Evolutionary conservation across 2,888 invertebrate species (phyloP).

Genomic region (Epirrhoe tristata): DNA sequence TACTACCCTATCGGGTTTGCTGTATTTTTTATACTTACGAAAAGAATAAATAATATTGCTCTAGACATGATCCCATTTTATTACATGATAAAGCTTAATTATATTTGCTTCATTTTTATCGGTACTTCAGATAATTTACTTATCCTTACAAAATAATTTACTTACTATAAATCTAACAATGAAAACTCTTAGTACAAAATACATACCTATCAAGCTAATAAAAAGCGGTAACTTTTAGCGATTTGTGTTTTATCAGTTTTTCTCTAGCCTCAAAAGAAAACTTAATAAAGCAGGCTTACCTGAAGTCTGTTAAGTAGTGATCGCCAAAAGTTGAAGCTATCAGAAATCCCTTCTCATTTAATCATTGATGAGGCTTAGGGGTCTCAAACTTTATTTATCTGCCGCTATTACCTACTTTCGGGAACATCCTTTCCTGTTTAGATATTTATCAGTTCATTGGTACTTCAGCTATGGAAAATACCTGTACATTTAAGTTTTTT

Average conservation of each 20-base stretch:
- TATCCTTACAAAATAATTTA: too few relatives aligned
- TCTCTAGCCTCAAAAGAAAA: constrained; percentile 21
- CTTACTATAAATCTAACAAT: neutral
- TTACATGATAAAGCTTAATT: neutral
- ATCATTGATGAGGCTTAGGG: constrained; percentile 40
- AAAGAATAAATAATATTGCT: neutral
- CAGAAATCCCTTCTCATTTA: constrained; percentile 40
- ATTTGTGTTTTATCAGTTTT: constrained; percentile 17
- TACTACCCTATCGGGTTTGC: neutral
- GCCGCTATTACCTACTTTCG: constrained; percentile 38
- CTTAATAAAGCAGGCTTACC: constrained; percentile 37
- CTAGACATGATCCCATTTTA: neutral
- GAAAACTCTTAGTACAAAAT: too few relatives aligned
- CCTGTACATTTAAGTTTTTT: neutral
- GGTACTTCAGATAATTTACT: neutral
- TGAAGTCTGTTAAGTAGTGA: constrained; percentile 41
- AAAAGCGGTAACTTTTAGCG: constrained; percentile 1
- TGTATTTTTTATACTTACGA: too few relatives aligned
- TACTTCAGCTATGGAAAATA: constrained; percentile 8
- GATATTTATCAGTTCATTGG: constrained; percentile 34
- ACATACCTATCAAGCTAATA: too few relatives aligned
- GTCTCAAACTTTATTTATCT: constrained; percentile 43
- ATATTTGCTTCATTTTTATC: neutral
- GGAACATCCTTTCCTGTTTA: constrained; percentile 32
- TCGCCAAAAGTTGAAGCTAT: constrained; percentile 43